phyloP scores from a whole-genome alignment of 2,113 vertebrate species.

The Verasper variegatus region DNA sequence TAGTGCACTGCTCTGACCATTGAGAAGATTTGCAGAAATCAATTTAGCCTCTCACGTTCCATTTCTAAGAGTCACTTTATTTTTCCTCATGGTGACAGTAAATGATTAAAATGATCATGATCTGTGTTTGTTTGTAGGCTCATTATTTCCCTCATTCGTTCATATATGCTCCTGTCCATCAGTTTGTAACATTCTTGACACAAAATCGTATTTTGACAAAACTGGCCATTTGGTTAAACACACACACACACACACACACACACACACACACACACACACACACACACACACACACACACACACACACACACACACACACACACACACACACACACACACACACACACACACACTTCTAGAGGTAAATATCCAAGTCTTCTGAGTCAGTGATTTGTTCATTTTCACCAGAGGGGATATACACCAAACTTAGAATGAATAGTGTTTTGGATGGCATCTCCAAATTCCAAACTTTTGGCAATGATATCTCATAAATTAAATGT shows the following conservation, averaged over 20 bases:
- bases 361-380: too few relatives aligned
- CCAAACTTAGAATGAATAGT: too few relatives aligned
- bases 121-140: not conserved
- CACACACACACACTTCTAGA: too few relatives aligned
- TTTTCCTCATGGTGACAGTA: not conserved
- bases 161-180: too few relatives aligned
- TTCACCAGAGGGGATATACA: too few relatives aligned
- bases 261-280: not conserved
- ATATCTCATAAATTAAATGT: slow-evolving; percentile 37
- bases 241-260: too few relatives aligned
- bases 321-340: too few relatives aligned
- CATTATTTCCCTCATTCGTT: not conserved
- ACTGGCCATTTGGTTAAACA: not conserved
- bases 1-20: slow-evolving; percentile 6
- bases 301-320: not conserved
- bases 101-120: not conserved
- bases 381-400: too few relatives aligned
- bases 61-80: slow-evolving; percentile 2
- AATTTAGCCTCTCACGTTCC: slow-evolving; percentile 5
- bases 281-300: too few relatives aligned
- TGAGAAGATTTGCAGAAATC: slow-evolving; percentile 30
- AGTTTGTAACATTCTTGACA: too few relatives aligned
- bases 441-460: too few relatives aligned
- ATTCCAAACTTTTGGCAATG: not conserved
- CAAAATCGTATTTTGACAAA: too few relatives aligned